Conservation (phyloP, 2,888 invertebrate species). For the Ellobium chinense region DNA sequence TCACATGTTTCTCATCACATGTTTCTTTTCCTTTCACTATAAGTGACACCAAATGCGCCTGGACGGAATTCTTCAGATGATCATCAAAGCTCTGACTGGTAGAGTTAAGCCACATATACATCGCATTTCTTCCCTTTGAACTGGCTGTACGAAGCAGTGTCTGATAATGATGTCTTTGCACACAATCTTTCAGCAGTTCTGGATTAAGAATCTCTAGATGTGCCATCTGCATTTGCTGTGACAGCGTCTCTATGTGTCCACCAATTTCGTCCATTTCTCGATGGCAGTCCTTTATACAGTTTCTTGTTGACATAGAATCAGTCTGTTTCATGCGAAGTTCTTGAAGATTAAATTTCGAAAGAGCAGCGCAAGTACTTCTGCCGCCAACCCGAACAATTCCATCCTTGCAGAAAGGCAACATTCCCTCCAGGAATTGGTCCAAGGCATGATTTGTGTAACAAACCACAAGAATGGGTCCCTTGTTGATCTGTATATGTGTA, state of each 20-base stretch:
- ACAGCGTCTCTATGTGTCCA: neutral
- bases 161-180: neutral
- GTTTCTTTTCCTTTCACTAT: neutral
- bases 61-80: neutral
- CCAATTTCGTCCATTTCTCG: neutral
- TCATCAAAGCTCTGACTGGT: conserved; percentile 7
- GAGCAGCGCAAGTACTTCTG: conserved; percentile 56
- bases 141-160: neutral
- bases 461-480: conserved; percentile 70
- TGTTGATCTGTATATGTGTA: neutral
- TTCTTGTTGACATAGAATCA: neutral
- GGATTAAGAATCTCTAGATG: neutral
- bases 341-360: conserved; percentile 54
- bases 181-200: neutral
- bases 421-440: conserved; percentile 76
- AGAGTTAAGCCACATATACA: conserved; percentile 8
- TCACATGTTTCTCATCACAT: neutral
- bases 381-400: conserved; percentile 72
- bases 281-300: neutral
- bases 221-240: neutral
- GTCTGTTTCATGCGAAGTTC: conserved; percentile 19
- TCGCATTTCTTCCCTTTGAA: neutral
- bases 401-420: conserved; percentile 55
- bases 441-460: conserved; percentile 77
- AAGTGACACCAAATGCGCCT: neutral